Conservation (phyloP, 2,797 vertebrate genomes). For the Chlorospingus semifuscus region DNA sequence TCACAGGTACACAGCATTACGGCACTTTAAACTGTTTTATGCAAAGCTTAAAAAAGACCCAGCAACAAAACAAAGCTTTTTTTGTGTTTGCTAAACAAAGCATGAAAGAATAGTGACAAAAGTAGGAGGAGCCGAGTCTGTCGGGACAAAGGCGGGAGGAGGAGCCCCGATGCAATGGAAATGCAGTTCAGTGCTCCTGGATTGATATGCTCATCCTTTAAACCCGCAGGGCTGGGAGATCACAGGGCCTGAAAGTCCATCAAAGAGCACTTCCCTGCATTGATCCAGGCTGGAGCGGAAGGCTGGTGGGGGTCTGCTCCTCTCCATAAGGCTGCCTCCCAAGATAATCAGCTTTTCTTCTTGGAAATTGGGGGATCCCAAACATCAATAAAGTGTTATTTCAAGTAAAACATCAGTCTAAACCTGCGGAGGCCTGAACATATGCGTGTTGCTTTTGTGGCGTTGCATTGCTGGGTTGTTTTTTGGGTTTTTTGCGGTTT, state of each 20-base stretch:
- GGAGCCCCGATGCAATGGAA: conserved; percentile 79
- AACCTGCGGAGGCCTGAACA: background rate
- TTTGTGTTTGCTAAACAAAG: conserved; percentile 99
- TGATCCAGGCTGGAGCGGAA: conserved; percentile 75
- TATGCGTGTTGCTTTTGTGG: background rate
- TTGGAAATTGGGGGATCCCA: conserved; percentile 56
- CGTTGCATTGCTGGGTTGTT: fast-evolving
- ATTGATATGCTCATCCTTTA: conserved; percentile 81
- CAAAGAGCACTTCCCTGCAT: conserved; percentile 77
- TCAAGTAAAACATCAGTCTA: conserved; percentile 13
- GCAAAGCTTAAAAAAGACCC: conserved; percentile 77
- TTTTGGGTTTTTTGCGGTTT: too few species aligned
- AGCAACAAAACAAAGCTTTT: conserved; percentile 88
- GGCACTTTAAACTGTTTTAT: conserved; percentile 74
- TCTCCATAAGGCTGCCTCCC: conserved; percentile 43
- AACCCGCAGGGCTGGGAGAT: conserved; percentile 80
- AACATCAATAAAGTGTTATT: conserved; percentile 28
- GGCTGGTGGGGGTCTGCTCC: conserved; percentile 64
- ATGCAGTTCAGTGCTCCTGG: conserved; percentile 83
- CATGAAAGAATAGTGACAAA: conserved; percentile 98
- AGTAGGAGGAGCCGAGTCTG: conserved; percentile 90
- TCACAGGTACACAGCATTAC: conserved; percentile 74
- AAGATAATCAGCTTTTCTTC: conserved; percentile 73
- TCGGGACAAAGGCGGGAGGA: conserved; percentile 88
- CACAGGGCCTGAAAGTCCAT: conserved; percentile 80